Conservation (phyloP, 2,113 vertebrate genomes). For the Xenus cinereus region DNA sequence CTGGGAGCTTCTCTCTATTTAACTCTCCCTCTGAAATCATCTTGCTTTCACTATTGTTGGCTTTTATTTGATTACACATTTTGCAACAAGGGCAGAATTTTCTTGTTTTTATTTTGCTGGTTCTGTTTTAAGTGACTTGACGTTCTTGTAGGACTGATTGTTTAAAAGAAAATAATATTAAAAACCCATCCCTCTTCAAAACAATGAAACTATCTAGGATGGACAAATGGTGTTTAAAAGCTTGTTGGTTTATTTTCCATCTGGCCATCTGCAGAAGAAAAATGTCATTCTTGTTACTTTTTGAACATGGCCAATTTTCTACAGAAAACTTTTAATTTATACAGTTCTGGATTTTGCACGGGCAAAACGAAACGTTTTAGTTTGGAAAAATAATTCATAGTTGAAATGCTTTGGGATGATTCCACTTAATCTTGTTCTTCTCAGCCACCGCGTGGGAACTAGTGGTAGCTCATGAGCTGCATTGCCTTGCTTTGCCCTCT, state of each 20-base stretch:
- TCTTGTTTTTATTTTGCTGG: not conserved
- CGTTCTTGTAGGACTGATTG: not conserved
- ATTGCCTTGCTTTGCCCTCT: not conserved
- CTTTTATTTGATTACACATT: not conserved
- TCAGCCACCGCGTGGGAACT: not conserved
- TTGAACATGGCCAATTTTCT: not conserved
- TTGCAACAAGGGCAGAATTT: not conserved
- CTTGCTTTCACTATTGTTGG: not conserved
- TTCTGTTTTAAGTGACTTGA: not conserved
- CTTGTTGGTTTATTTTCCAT: not conserved
- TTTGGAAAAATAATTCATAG: not conserved
- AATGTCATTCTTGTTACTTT: not conserved
- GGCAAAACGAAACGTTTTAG: not conserved
- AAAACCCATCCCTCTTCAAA: not conserved
- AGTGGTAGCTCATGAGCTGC: not conserved
- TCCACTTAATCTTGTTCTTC: not conserved
- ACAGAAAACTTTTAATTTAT: not conserved
- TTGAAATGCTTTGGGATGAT: not conserved
- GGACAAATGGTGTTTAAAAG: not conserved
- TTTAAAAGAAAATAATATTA: not conserved
- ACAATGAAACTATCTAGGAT: not conserved
- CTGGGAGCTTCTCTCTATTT: not conserved
- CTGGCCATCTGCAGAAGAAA: not conserved
- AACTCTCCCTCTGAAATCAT: not conserved
- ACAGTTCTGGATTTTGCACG: not conserved